Evolutionary conservation across 2,888 invertebrate genomes (phyloP), one percentile per base, ranked within the genome.

Genomic region (Catocala fraxini): DNA sequence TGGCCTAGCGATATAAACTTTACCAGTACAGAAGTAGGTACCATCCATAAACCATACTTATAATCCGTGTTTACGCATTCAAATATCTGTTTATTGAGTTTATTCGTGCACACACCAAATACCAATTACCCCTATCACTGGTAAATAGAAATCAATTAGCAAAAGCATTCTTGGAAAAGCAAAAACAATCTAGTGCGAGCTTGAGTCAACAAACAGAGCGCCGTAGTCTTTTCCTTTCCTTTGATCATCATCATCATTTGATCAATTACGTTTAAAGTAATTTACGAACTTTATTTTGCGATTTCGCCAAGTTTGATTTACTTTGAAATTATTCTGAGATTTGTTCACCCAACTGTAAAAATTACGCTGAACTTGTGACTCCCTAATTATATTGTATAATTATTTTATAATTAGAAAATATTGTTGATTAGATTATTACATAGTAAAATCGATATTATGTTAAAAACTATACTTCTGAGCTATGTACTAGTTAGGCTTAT

Each of bases 241-340:
- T 53, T 53, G 43, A 53, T 53, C 42, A 53, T 43, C 53, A 51
- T 39, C 39, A 43, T 43, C 53, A 53, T 53, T 53, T 43, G 43
- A 43, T 53, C 53, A 53, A 53, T 53, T 53, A 43, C 33, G 43
- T 53, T 53, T 33, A 52, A 52, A 53, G 43, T 43, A 53, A 53
- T 53, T 53, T 42, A 43, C 25, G 0, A 53, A 53, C 53, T 53
- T 53, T 33, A 53, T 53, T 51, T 43, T n/a, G 12, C 12, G 25
- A 33, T 43, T n/a, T 9, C 42, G 34, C 7, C 25, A 53, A 53
- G 53, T 53, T 53, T 53, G 43, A 53, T 53, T 43, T 43, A 33
- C 53, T 53, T 53, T 53, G 53, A 43, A 53, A 53, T 53, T 43
- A 53, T 43, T 53, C 25, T 33, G 25, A 52, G 43, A 43, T 43